Conservation (phyloP, 64 coral and sea anemone genomes). For the Porites australiensis region DNA sequence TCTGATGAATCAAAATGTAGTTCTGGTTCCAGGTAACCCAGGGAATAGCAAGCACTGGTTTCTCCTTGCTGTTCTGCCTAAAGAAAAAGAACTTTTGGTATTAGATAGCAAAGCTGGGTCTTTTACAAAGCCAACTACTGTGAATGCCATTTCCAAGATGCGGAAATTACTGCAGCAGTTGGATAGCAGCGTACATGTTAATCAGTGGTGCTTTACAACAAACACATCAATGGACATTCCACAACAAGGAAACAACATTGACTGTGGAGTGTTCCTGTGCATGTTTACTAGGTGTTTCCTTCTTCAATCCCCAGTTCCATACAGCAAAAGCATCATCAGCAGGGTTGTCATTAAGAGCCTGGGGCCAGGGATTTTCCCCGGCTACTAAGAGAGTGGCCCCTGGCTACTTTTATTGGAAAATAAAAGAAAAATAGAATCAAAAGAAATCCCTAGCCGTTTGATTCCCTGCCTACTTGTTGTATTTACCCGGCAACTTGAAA, state of each 20-base stretch:
- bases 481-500: no score
- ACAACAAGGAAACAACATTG: constrained; percentile 55
- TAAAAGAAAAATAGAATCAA: no score
- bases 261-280: constrained; percentile 64
- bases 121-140: constrained; percentile 38
- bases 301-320: neutral
- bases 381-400: no score
- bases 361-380: no score
- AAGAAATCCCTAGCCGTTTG: no score
- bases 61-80: constrained; percentile 45
- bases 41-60: constrained; percentile 56
- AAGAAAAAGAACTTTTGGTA: constrained; percentile 41
- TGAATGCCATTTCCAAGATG: constrained; percentile 4
- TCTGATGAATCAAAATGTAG: constrained; percentile 54
- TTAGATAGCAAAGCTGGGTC: constrained; percentile 31
- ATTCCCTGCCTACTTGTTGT: no score
- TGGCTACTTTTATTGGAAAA: no score
- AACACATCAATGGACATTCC: constrained; percentile 52
- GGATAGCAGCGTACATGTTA: constrained; percentile 21
- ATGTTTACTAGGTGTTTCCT: constrained; percentile 51
- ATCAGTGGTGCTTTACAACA: constrained; percentile 11
- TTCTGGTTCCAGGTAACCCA: constrained; percentile 66
- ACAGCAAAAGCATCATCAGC: neutral
- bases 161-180: constrained; percentile 31
- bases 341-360: neutral